A percentile compares a stretch with the other conserved stretches of the same genome.
phyloP scores from a whole-genome alignment of 2,888 invertebrate genomes.

The Caenorhabditis uteleia region DNA sequence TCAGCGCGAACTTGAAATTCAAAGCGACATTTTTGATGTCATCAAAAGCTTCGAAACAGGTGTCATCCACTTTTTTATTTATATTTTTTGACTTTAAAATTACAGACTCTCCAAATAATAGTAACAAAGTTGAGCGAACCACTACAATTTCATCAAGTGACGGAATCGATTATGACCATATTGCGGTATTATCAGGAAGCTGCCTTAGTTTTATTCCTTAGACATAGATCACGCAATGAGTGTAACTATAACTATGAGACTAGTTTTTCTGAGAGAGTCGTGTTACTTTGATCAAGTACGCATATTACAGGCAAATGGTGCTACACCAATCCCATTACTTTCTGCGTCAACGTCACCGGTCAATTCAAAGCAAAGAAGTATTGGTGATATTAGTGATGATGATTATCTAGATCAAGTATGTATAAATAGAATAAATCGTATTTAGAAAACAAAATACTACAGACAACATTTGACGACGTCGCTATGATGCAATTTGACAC shows the following conservation, averaged over 20 bases:
- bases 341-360: constrained; percentile 7
- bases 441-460: not conserved
- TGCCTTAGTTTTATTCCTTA: no score
- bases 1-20: constrained; percentile 56
- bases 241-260: no score
- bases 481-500: constrained; percentile 54
- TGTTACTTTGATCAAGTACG: no score
- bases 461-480: constrained; percentile 52
- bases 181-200: constrained; percentile 9
- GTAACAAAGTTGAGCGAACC: not conserved
- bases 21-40: constrained; percentile 61
- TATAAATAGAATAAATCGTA: not conserved
- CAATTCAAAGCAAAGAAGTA: constrained; percentile 3
- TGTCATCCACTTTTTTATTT: no score
- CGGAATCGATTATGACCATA: constrained; percentile 19
- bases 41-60: constrained; percentile 57
- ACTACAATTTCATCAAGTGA: not conserved
- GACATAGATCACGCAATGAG: no score
- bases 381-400: constrained; percentile 6
- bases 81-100: not conserved
- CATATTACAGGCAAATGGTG: constrained; percentile 27
- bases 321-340: constrained; percentile 30
- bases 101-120: constrained; percentile 7
- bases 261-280: no score
- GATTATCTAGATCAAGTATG: constrained; percentile 36